Conservation (phyloP, 1,140 invertebrate genomes). For the Palaemon carinicauda region DNA sequence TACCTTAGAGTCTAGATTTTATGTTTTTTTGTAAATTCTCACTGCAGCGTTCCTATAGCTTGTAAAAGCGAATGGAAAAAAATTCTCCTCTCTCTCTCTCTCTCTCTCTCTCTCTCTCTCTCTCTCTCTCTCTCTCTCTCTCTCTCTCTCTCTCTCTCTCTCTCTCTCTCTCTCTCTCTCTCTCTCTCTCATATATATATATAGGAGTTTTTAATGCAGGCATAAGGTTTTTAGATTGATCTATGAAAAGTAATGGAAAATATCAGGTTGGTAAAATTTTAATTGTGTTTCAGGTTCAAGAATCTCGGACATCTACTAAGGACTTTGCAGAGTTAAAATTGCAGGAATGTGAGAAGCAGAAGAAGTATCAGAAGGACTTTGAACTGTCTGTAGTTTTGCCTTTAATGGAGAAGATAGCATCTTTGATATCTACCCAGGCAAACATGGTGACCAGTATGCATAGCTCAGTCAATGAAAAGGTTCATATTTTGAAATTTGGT, state of each 20-base stretch:
- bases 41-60: too few relatives aligned
- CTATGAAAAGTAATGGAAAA: background rate
- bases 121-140: too few relatives aligned
- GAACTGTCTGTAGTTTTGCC: background rate
- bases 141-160: too few relatives aligned
- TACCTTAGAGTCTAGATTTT: too few relatives aligned
- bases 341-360: background rate
- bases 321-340: background rate
- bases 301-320: background rate
- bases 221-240: background rate
- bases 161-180: background rate
- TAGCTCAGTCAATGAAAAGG: background rate
- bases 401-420: background rate
- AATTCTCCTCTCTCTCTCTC: too few relatives aligned
- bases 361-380: background rate
- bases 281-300: too few relatives aligned
- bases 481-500: background rate
- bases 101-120: too few relatives aligned
- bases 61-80: too few relatives aligned
- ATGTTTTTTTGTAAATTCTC: too few relatives aligned
- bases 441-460: background rate
- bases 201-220: background rate
- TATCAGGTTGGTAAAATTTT: too few relatives aligned
- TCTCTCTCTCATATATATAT: too few relatives aligned
- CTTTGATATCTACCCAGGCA: slow-evolving; percentile 1